Conservation (phyloP, 2,113 vertebrate genomes). For the Catharus fuscescens region DNA sequence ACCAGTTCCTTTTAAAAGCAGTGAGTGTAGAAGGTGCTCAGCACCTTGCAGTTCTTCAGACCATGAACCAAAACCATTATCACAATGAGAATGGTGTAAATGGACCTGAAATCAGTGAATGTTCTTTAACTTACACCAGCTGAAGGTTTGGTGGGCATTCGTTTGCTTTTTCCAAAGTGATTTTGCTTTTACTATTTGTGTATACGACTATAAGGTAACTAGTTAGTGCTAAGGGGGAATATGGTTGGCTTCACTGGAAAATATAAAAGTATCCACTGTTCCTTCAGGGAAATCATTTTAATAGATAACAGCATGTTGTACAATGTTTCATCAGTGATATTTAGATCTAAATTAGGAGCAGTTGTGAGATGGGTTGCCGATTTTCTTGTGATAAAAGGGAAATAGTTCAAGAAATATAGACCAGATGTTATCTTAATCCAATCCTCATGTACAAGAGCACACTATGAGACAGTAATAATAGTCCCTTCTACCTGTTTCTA, state of each 20-base stretch:
- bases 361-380: constrained; percentile 84
- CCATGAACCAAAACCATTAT: neutral
- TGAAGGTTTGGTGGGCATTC: constrained; percentile 21
- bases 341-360: constrained; percentile 89
- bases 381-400: constrained; percentile 87
- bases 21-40: neutral
- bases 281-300: constrained; percentile 86
- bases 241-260: constrained; percentile 74
- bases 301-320: constrained; percentile 88
- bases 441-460: constrained; percentile 84
- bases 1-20: neutral
- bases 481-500: constrained; percentile 83
- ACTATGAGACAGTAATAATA: constrained; percentile 80
- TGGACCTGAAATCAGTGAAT: neutral
- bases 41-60: neutral
- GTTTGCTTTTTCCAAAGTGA: constrained; percentile 41
- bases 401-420: constrained; percentile 84
- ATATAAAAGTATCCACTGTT: constrained; percentile 81
- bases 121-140: neutral
- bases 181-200: constrained; percentile 53
- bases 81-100: neutral
- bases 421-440: constrained; percentile 88
- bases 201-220: constrained; percentile 69
- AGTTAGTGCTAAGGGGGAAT: constrained; percentile 64
- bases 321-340: constrained; percentile 88